Base-by-base conservation (phyloP, 2,113 vertebrate genomes). In the Chaetorhynchus papuensis region DNA sequence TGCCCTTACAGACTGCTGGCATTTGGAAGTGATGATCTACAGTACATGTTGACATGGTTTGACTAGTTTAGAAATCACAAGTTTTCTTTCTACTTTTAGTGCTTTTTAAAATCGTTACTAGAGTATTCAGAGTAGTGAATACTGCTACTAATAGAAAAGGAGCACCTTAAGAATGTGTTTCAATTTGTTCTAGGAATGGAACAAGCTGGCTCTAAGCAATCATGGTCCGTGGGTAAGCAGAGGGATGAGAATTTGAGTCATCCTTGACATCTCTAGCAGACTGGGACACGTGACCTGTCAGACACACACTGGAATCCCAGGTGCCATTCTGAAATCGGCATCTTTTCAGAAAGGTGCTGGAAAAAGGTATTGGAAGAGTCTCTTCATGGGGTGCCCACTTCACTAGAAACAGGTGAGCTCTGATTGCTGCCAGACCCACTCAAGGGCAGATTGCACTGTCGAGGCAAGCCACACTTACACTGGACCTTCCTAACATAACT, bases 231-330 rank as follows among this genome's bases (percentile, higher is more conserved):
- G 31, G n/a, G 14, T 47, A 54, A 39, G 18, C 0, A 1, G 30
- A 53, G 17, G 28, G 35, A 23, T 49, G 52, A 81, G 21, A 49
- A 20, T 20, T 24, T 30, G 11, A 30, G 31, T 27, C 4, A 1
- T 42, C 18, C 44, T 72, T 69, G 30, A 44, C 2, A 15, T 70
- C 20, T 53, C 10, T 20, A 63, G 45, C 31, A 69, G 70, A 49
- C 1, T 0, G 0, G 7, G 54, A 71, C 9, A 1, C 6, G 33
- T 65, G 50, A 74, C 22, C 11, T 26, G 11, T 13, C 10, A 61
- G 60, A 31, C 21, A 44, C 56, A 37, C 16, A 19, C 8, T 66
- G 47, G 70, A 64, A 66, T 70, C 19, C 31, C 39, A 85, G 28
- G 7, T 63, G 8, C 18, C 17, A 4, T 70, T 59, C 82, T 84